Base-by-base conservation (phyloP, 1,140 invertebrate species). In the Bactericera cockerelli region DNA sequence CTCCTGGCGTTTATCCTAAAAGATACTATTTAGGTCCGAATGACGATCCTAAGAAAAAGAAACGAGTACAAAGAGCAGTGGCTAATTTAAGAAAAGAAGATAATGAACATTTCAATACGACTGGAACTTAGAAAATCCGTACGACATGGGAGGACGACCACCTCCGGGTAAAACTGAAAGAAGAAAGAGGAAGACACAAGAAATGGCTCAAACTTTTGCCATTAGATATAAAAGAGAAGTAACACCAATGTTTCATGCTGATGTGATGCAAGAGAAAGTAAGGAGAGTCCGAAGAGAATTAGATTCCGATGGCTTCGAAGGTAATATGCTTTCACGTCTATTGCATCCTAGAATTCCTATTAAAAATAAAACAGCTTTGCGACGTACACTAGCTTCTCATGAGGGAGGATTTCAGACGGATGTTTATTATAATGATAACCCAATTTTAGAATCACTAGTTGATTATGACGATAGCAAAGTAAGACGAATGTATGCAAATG, bases 391-490 rank as follows among this genome's bases (percentile, higher is more conserved):
- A 6, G 42, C n/a, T 22, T 49, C 42, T 4, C n/a, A 22, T 16
- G 42, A 49, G 22, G 3, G 22, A 6, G 42, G 22, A 49, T 49
- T 19, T 22, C n/a, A 19, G n/a, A 49, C 42, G 19, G 42, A 49
- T 22, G 42, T 49, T 6, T 49, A 49, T n/a, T 49, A 19, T 22
- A 49, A 49, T 49, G n/a, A 49, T 49, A 49, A 49, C 42, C 42
- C 42, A 6, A 49, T 49, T 10, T 49, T 49, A 49, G 42, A 49
- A 16, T 49, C 42, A 49, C 19, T 49, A 49, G 22, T 49, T 10
- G 42, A 49, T 49, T 49, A 49, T n/a, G 42, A 49, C 22, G 42
- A 49, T 49, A 49, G 42, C 22, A 49, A 49, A 49, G 42, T 49
- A 22, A 49, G 42, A 49, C 42, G 42, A 6, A 49, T 49, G 42